Percentiles rank a stretch among this genome's conserved stretches.
phyloP scores from a whole-genome alignment of 2,797 vertebrate species.

The Meriones psammophilus region DNA sequence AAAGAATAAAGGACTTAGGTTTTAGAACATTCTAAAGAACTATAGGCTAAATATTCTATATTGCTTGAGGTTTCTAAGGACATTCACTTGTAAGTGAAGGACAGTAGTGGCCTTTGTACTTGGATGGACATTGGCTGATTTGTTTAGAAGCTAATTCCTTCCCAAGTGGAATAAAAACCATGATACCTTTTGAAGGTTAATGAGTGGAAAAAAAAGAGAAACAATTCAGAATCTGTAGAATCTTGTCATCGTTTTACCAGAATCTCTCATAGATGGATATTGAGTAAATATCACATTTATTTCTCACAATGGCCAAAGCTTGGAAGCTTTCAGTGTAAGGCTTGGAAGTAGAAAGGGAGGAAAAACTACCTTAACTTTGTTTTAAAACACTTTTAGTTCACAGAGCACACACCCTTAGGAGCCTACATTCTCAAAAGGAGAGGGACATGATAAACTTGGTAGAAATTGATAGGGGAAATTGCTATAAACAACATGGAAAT shows the following conservation, averaged over 20 bases:
- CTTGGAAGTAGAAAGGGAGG: background rate
- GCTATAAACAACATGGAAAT: background rate
- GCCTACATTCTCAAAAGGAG: background rate
- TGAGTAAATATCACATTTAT: slow-evolving; percentile 44
- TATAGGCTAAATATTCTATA: background rate
- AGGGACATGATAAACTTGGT: background rate
- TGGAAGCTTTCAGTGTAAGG: slow-evolving; percentile 49
- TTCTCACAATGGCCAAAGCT: slow-evolving; percentile 12
- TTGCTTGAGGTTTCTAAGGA: background rate
- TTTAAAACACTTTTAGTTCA: background rate
- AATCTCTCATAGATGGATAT: slow-evolving; percentile 45
- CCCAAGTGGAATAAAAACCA: slow-evolving; percentile 37
- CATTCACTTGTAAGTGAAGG: background rate
- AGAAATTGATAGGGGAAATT: background rate
- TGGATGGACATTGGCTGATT: slow-evolving; percentile 48
- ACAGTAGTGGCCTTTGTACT: slow-evolving; percentile 10
- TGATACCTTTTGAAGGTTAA: slow-evolving; percentile 19
- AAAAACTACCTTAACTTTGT: slow-evolving; percentile 13
- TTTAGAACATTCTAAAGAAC: slow-evolving; percentile 59
- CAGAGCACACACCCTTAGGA: background rate
- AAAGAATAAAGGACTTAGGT: slow-evolving; percentile 57
- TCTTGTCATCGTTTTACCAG: slow-evolving; percentile 13
- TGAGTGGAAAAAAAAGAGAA: slow-evolving; percentile 15
- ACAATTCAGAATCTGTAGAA: slow-evolving; percentile 9
- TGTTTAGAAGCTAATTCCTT: slow-evolving; percentile 48